A percentile compares a stretch with the other conserved stretches of the same genome.
phyloP scores from a whole-genome alignment of 2,113 vertebrate species.

The Gila orcuttii region DNA sequence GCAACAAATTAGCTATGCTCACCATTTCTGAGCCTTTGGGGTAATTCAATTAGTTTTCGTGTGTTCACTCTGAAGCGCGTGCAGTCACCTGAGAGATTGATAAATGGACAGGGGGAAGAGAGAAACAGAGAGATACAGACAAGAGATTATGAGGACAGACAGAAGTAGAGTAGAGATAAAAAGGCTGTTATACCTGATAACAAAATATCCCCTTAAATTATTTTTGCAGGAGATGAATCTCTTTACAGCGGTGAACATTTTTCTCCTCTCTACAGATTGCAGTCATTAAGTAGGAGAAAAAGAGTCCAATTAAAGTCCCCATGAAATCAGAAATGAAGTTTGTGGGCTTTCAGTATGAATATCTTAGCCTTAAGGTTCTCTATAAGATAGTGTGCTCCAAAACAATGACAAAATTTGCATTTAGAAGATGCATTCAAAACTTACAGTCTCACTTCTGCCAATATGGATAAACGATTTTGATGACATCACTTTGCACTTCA shows the following conservation, averaged over 20 bases:
- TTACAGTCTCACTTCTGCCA: too few relatives aligned
- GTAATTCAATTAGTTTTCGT: constrained; percentile 65
- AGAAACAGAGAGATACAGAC: constrained; percentile 10
- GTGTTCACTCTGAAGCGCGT: constrained; percentile 61
- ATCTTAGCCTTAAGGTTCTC: too few relatives aligned
- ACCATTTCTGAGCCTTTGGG: constrained; percentile 58
- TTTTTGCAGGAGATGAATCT: neutral
- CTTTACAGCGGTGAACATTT: neutral
- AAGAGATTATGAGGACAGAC: neutral
- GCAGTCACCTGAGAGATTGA: constrained; percentile 43
- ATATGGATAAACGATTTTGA: too few relatives aligned
- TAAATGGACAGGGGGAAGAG: neutral
- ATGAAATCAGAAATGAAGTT: too few relatives aligned
- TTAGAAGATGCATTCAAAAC: too few relatives aligned
- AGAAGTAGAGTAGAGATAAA: constrained; percentile 34
- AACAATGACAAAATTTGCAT: too few relatives aligned
- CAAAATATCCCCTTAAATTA: neutral
- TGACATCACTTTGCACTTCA: too few relatives aligned
- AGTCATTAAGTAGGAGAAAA: neutral
- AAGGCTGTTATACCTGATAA: neutral
- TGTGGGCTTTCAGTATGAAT: too few relatives aligned
- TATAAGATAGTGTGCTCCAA: too few relatives aligned
- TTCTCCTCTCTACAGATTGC: neutral
- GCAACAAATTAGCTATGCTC: constrained; percentile 66
- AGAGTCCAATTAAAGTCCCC: neutral